These are phyloP conservation scores for Bungarus multicinctus DNA, from an alignment of 2,113 vertebrate species.

Conservation along the genomic window DNA sequence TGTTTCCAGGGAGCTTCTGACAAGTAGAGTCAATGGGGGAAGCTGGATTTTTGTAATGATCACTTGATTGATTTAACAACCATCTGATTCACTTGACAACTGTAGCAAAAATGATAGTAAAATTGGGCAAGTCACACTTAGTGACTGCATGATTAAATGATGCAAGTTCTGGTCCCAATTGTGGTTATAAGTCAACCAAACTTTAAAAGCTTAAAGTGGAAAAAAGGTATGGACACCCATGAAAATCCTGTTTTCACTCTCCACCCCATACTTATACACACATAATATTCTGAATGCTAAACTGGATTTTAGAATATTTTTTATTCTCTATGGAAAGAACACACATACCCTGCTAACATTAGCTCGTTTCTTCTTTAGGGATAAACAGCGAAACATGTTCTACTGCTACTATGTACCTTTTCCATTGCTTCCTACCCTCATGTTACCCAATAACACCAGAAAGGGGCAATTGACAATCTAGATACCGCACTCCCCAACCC, in stretches of 20 bases:
- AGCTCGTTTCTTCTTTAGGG: neutral
- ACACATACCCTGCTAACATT: neutral
- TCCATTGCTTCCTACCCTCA: neutral
- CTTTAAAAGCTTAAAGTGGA: neutral
- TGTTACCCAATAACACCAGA: neutral
- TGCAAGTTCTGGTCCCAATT: neutral
- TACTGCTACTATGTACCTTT: neutral
- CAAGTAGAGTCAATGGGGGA: neutral
- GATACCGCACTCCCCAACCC: too few relatives aligned
- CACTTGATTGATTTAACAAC: neutral
- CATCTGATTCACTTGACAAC: neutral
- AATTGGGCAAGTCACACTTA: neutral
- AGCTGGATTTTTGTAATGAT: neutral
- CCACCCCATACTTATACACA: neutral
- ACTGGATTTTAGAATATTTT: neutral
- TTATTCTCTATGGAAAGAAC: neutral
- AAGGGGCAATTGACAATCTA: neutral
- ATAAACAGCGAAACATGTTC: neutral
- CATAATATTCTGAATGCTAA: neutral
- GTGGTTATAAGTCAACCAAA: neutral
- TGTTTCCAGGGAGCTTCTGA: neutral
- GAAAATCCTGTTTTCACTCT: neutral
- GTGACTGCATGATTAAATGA: neutral
- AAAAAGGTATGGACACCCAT: neutral
- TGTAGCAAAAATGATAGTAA: neutral